Base-by-base conservation (phyloP, 1,140 invertebrate genomes). In the Drosophila nasuta region DNA sequence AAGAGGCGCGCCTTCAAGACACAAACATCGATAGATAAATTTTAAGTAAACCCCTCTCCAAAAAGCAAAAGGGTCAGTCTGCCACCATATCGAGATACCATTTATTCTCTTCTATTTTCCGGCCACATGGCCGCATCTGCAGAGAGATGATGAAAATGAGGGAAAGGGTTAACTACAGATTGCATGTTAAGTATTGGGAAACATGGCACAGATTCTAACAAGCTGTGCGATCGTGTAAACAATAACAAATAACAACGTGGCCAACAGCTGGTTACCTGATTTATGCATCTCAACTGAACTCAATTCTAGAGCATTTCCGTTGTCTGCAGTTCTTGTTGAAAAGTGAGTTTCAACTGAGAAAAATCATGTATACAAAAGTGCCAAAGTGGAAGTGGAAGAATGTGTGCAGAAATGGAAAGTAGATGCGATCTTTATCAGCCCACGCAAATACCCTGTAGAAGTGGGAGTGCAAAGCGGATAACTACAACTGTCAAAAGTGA, bases 91-190 rank as follows among this genome's bases (percentile, higher is more conserved):
- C n/a, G 7, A 52, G 48, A 76, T 57, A 81, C 45, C 63, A 1
- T 43, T 58, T 56, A 67, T 54, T 68, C 69, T 71, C 64, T 56
- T 59, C 52, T 11, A 46, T 45, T 45, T 30, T 57, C 78, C 62
- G 63, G 75, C 83, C 79, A 82, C 79, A 86, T 87, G 82, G 83
- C 56, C 65, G 77, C 82, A 87, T 82, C 64, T 82, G 82, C 49
- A 67, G 8, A 17, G 46, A 38, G 35, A 38, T 38, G 35, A 38
- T 38, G 10, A 38, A 38, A 38, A 38, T 38, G 6, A 38, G 35
- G 59, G 17, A 30, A 46, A 60, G 59, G 64, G 46, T 41, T 59
- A 59, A 13, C n/a, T 13, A 11, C 8, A 30, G 33, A 35, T 52
- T 52, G 63, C 62, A 59, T 60, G 7, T 5, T 11, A 11, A n/a